A percentile compares a stretch with the other conserved stretches of the same genome.
Conservation (phyloP, 2,797 vertebrate species). For the Octomys mimax region DNA sequence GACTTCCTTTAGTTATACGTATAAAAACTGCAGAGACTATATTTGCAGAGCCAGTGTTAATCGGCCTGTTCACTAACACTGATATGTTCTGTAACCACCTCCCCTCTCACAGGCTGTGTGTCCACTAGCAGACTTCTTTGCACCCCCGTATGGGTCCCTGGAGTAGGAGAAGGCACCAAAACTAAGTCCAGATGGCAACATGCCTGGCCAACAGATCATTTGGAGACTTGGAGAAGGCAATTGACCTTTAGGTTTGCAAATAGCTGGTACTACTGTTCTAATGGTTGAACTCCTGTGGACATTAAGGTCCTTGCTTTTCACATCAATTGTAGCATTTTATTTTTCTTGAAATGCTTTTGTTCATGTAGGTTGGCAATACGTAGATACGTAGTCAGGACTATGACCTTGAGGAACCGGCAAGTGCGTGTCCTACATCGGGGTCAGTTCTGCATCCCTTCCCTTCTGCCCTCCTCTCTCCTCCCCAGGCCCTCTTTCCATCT, state of each 20-base stretch:
- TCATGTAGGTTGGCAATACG: not conserved
- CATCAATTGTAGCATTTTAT: not conserved
- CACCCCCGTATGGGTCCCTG: not conserved
- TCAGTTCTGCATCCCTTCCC: not conserved
- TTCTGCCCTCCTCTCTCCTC: not conserved
- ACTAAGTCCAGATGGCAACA: not conserved
- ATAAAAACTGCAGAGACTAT: not conserved
- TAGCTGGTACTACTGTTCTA: not conserved
- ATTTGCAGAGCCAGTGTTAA: not conserved
- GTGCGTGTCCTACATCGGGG: not conserved
- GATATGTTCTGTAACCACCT: not conserved
- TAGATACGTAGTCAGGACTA: not conserved
- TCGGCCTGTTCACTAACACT: not conserved
- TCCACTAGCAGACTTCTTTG: not conserved
- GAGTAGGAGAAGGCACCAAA: not conserved
- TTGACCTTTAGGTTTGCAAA: constrained; percentile 6
- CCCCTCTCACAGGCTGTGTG: not conserved
- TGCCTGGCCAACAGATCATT: not conserved
- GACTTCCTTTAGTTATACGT: not conserved
- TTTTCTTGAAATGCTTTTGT: not conserved
- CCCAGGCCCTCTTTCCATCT: not conserved
- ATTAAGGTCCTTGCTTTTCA: not conserved
- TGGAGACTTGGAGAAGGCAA: not conserved
- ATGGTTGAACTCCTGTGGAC: not conserved
- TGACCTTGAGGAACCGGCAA: not conserved